These are phyloP conservation scores for Lucifuga dentata DNA, from an alignment of 2,113 vertebrate genomes.

Conservation along the genomic window DNA sequence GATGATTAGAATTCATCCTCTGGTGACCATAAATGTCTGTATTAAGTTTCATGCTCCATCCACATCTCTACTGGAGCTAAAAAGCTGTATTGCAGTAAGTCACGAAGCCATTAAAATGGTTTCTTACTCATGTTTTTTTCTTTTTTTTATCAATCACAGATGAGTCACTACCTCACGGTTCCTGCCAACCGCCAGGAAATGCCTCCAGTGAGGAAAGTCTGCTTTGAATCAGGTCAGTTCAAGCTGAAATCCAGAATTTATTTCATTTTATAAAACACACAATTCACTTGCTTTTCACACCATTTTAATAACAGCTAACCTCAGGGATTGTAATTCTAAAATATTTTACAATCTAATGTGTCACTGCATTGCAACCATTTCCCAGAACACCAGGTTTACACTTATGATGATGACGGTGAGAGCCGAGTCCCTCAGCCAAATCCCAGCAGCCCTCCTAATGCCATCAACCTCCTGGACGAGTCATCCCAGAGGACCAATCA, in stretches of 20 bases:
- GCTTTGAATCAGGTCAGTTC: slow-evolving; percentile 88
- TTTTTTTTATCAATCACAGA: slow-evolving; percentile 55
- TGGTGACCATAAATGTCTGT: too few species aligned
- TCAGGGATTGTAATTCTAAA: too few species aligned
- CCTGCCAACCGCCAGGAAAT: slow-evolving; percentile 87
- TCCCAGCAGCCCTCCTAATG: slow-evolving; percentile 74
- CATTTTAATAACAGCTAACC: too few species aligned
- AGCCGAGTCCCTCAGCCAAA: slow-evolving; percentile 68
- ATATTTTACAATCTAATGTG: too few species aligned
- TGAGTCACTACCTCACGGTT: slow-evolving; percentile 93
- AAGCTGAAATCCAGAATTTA: neutral
- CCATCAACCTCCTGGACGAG: slow-evolving; percentile 79
- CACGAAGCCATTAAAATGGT: too few species aligned
- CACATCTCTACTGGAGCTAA: too few species aligned
- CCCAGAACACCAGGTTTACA: slow-evolving; percentile 85
- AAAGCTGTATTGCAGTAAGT: too few species aligned
- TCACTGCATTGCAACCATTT: neutral
- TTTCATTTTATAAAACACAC: neutral
- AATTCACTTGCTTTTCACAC: too few species aligned
- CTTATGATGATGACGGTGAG: slow-evolving; percentile 68
- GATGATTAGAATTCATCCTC: too few species aligned
- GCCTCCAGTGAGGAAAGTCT: slow-evolving; percentile 86
- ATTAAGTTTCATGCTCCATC: too few species aligned
- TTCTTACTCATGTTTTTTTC: neutral
- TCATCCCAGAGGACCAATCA: slow-evolving; percentile 60